Percentiles rank a stretch among this genome's conserved stretches.
These are phyloP conservation scores for Myzus persicae DNA, from an alignment of 1,140 invertebrate species.

Conservation along the genomic window DNA sequence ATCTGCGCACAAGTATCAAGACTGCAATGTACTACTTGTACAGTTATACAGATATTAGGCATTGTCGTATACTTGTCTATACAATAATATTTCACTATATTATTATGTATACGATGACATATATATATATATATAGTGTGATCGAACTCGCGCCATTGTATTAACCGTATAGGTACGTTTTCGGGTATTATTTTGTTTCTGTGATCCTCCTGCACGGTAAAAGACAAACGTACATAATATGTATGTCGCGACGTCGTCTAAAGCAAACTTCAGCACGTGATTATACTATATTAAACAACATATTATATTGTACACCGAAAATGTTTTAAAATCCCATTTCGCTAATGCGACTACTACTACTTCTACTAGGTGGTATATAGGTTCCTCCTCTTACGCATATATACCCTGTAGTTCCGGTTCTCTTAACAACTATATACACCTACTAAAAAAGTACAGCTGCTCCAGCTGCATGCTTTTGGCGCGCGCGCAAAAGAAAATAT, in stretches of 20 bases:
- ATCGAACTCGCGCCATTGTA: not conserved
- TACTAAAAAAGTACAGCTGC: slow-evolving; percentile 40
- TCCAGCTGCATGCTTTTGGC: slow-evolving; percentile 39
- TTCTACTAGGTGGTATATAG: not conserved
- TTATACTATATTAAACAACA: not conserved
- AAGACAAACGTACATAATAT: not conserved
- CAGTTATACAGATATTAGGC: not conserved
- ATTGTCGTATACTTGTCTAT: not conserved
- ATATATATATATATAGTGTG: not conserved
- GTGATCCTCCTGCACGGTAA: not conserved
- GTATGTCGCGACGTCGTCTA: not conserved
- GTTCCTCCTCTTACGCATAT: slow-evolving; percentile 25
- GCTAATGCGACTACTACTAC: too few relatives aligned
- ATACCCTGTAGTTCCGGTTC: slow-evolving; percentile 36
- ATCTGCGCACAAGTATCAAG: not conserved
- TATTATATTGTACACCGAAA: not conserved
- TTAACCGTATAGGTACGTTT: not conserved
- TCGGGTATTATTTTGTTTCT: not conserved
- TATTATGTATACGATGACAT: not conserved
- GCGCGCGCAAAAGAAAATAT: slow-evolving; percentile 48
- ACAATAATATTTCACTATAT: not conserved
- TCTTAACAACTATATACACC: not conserved
- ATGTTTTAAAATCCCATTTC: slow-evolving; percentile 18
- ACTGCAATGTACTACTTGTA: not conserved
- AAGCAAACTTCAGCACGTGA: not conserved